Evolutionary conservation across 2,888 invertebrate genomes (phyloP).

Genomic region (Minunthozetes semirufus): DNA sequence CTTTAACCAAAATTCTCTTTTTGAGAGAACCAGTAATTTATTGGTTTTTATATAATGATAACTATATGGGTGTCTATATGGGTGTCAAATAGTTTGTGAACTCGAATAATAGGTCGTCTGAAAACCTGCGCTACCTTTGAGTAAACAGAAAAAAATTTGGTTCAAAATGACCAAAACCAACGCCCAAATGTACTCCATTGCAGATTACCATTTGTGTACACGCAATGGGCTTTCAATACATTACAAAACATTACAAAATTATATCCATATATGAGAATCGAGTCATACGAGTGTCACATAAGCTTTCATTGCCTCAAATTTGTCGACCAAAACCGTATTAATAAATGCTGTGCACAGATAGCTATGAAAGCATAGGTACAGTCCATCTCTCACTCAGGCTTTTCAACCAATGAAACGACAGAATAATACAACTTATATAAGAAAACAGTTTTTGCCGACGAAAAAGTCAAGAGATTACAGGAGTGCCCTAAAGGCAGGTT

Average conservation of each 20-base stretch:
- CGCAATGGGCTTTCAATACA: conserved; percentile 11
- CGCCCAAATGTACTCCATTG: conserved; percentile 29
- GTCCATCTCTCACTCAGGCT: conserved; percentile 3
- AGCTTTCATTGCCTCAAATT: conserved; percentile 25
- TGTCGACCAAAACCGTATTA: conserved; percentile 2
- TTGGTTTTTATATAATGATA: conserved; percentile 25
- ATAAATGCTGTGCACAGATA: conserved; percentile 10
- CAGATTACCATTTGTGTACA: conserved; percentile 17
- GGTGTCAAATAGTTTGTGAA: conserved; percentile 13
- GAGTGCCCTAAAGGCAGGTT: not conserved
- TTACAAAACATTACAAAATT: not conserved
- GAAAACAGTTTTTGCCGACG: conserved; percentile 6
- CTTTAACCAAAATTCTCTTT: not conserved
- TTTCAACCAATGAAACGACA: conserved; percentile 23
- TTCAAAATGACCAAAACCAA: conserved; percentile 25
- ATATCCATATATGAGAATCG: conserved; percentile 16
- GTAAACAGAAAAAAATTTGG: not conserved
- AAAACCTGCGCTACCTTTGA: conserved; percentile 23
- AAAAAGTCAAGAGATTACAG: not conserved
- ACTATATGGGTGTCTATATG: conserved; percentile 28
- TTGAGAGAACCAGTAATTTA: not conserved
- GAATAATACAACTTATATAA: not conserved
- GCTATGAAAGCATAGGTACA: conserved; percentile 13
- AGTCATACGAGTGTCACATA: conserved; percentile 6
- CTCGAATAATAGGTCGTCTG: not conserved